Percentiles rank a stretch among this genome's conserved stretches.
phyloP scores from a whole-genome alignment of 2,888 invertebrate genomes.

The Drosophila falleni region DNA sequence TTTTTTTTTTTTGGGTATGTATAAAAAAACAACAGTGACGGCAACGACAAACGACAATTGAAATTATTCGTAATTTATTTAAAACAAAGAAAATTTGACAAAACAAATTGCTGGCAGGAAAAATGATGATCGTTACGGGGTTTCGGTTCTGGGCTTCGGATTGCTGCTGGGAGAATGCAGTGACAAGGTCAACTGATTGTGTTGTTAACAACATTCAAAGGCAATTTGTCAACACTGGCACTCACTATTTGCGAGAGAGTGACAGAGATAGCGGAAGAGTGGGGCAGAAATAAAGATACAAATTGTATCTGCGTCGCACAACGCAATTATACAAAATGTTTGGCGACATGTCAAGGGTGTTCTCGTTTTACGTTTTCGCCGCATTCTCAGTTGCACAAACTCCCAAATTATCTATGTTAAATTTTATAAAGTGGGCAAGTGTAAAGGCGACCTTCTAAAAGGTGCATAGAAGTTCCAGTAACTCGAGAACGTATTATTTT shows the following conservation, averaged over 20 bases:
- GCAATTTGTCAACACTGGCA: conserved; percentile 71
- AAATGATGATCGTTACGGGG: conserved; percentile 58
- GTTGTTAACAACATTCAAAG: conserved; percentile 42
- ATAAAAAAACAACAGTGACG: conserved; percentile 15
- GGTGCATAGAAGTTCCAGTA: neutral
- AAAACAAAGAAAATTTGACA: conserved; percentile 73
- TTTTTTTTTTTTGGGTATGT: conserved; percentile 6
- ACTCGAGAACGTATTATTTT: too few species aligned
- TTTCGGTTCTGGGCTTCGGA: conserved; percentile 32
- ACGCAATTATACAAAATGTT: conserved; percentile 41
- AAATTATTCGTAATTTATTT: conserved; percentile 68
- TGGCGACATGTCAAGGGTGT: conserved; percentile 37
- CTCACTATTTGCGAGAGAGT: conserved; percentile 24
- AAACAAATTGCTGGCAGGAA: conserved; percentile 66
- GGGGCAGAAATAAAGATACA: conserved; percentile 15
- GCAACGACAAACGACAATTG: conserved; percentile 20
- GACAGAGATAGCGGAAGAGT: conserved; percentile 2
- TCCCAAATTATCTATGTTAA: neutral
- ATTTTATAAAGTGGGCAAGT: too few species aligned
- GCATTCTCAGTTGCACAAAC: neutral
- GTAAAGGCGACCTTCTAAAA: neutral
- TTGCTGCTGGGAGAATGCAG: conserved; percentile 52
- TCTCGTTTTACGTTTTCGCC: neutral
- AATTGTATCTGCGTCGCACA: conserved; percentile 39
- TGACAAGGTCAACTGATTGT: conserved; percentile 64